Conservation (phyloP, 37 sponge, comb jelly and placozoan genomes). For the Lycopodina hypogea region DNA sequence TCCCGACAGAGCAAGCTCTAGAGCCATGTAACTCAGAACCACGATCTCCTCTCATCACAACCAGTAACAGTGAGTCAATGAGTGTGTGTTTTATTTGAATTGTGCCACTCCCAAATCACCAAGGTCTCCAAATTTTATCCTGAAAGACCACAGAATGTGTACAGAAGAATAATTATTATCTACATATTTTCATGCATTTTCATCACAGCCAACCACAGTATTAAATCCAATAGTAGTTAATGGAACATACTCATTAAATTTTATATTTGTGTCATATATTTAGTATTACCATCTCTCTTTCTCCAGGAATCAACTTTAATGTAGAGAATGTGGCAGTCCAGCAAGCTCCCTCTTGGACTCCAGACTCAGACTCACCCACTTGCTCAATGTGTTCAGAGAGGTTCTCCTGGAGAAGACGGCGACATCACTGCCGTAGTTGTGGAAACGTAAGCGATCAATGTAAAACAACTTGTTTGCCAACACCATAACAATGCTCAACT, state of each 20-base stretch:
- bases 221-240: conserved; percentile 6
- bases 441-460: conserved; percentile 51
- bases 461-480: not conserved
- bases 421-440: conserved; percentile 81
- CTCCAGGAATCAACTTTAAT: conserved; percentile 17
- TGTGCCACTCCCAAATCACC: too few species aligned
- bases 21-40: conserved; percentile 43
- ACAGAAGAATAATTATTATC: too few species aligned
- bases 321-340: not conserved
- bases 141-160: too few species aligned
- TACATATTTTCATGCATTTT: not conserved
- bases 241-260: not conserved
- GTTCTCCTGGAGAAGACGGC: conserved; percentile 62
- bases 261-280: not conserved
- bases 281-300: not conserved
- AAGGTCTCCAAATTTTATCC: too few species aligned
- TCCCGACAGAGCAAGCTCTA: not conserved
- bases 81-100: too few species aligned
- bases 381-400: conserved; percentile 48
- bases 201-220: not conserved
- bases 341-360: conserved; percentile 43
- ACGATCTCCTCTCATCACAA: conserved; percentile 25
- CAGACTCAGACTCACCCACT: conserved; percentile 24
- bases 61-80: conserved; percentile 8
- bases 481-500: not conserved